phyloP scores from a whole-genome alignment of 2,113 vertebrate species.

The Panthera uncia region DNA sequence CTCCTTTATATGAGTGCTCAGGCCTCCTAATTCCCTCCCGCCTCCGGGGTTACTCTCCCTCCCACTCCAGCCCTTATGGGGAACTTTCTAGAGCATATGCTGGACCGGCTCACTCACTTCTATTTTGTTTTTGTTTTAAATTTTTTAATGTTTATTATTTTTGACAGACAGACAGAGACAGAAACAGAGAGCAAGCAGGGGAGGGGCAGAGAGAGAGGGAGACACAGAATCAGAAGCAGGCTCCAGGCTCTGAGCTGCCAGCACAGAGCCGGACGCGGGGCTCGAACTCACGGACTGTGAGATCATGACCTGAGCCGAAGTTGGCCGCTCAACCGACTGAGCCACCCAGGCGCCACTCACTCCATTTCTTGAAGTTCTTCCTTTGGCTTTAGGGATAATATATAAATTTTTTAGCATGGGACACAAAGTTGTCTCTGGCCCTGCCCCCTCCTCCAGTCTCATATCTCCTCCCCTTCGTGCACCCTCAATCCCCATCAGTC shows the following conservation, averaged over 20 bases:
- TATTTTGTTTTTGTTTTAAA: no score
- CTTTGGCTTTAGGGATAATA: not conserved
- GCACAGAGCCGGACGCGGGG: no score
- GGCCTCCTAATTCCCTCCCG: not conserved
- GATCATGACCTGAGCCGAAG: no score
- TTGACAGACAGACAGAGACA: no score
- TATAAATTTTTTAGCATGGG: not conserved
- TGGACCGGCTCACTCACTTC: not conserved
- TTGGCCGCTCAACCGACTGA: no score
- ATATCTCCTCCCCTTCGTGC: rapidly evolving
- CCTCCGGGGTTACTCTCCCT: not conserved
- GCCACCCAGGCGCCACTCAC: not conserved
- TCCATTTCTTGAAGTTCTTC: not conserved
- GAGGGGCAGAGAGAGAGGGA: no score
- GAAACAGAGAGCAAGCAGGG: no score
- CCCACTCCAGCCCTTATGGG: not conserved
- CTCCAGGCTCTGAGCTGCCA: no score
- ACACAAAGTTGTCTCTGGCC: not conserved
- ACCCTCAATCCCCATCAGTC: not conserved
- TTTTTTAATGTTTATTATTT: no score
- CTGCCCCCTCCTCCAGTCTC: not conserved
- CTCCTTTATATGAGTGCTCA: not conserved
- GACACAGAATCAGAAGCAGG: no score
- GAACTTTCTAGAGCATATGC: not conserved
- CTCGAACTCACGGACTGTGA: no score